These are phyloP conservation scores for Hypomecis punctinalis DNA, from an alignment of 2,888 invertebrate genomes.

Conservation along the genomic window DNA sequence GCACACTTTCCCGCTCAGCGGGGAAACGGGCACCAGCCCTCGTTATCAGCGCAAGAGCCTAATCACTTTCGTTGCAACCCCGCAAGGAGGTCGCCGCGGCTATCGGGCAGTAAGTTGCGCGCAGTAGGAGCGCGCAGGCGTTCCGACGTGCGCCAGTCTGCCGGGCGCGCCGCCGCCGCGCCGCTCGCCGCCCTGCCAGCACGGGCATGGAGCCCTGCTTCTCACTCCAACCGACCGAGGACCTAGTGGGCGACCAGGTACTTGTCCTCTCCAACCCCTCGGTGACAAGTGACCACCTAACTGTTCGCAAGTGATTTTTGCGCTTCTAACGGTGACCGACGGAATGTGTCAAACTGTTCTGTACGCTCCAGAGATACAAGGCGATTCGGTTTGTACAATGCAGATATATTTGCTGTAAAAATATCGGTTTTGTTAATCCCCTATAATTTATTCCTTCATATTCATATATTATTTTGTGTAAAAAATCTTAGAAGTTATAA, in stretches of 20 bases:
- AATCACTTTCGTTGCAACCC: conserved; percentile 83
- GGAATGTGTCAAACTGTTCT: conserved; percentile 46
- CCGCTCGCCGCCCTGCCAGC: conserved; percentile 55
- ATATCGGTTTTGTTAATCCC: background rate
- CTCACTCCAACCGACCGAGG: conserved; percentile 78
- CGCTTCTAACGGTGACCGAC: conserved; percentile 43
- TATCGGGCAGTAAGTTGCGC: conserved; percentile 65
- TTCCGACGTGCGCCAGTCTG: conserved; percentile 55
- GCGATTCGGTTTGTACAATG: conserved; percentile 55
- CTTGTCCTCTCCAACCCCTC: conserved; percentile 43
- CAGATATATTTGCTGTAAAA: conserved; percentile 29
- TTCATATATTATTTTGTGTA: no score
- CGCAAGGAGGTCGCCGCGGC: conserved; percentile 69
- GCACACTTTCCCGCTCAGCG: conserved; percentile 48
- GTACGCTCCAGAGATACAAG: conserved; percentile 46
- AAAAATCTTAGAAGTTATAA: background rate
- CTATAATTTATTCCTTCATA: no score
- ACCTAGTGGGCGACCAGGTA: conserved; percentile 83
- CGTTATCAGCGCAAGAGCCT: conserved; percentile 80
- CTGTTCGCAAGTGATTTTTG: conserved; percentile 41
- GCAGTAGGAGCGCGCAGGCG: conserved; percentile 67
- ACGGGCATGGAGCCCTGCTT: conserved; percentile 81
- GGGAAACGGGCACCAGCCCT: conserved; percentile 63
- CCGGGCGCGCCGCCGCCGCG: conserved; percentile 51
- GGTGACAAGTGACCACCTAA: conserved; percentile 29